phyloP scores from a whole-genome alignment of 1,140 invertebrate genomes.

The Drosophila elegans region DNA sequence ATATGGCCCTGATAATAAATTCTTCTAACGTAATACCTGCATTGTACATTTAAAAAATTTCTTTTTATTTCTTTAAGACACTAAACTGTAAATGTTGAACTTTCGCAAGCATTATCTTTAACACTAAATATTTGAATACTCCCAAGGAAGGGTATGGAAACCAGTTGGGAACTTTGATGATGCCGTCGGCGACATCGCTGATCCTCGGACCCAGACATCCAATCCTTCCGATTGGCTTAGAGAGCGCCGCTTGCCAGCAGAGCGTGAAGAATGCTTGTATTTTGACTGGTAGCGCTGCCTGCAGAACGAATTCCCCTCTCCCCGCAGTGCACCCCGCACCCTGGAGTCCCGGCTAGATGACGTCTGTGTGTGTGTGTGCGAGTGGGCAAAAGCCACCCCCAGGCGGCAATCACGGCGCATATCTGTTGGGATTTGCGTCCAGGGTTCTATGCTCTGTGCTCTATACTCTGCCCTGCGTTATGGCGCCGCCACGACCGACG shows the following conservation, averaged over 20 bases:
- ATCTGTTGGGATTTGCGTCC: slow-evolving; percentile 77
- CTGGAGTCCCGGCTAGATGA: neutral
- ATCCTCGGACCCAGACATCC: slow-evolving; percentile 67
- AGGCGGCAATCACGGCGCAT: slow-evolving; percentile 72
- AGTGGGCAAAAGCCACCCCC: slow-evolving; percentile 66
- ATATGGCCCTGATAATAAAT: no score
- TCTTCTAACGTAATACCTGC: no score
- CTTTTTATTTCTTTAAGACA: no score
- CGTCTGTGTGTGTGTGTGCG: slow-evolving; percentile 29
- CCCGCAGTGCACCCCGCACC: neutral
- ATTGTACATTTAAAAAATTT: no score
- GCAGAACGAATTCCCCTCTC: slow-evolving; percentile 41
- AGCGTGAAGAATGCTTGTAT: slow-evolving; percentile 75
- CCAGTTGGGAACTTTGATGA: slow-evolving; percentile 24
- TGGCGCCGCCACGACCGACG: slow-evolving; percentile 84
- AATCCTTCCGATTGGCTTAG: slow-evolving; percentile 77
- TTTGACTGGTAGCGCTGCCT: slow-evolving; percentile 61
- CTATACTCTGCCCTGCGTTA: slow-evolving; percentile 27
- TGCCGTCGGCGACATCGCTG: slow-evolving; percentile 40
- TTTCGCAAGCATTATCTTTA: neutral
- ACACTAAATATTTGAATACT: neutral
- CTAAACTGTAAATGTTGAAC: no score
- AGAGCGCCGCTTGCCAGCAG: slow-evolving; percentile 25
- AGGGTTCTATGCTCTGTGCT: slow-evolving; percentile 1
- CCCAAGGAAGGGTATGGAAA: neutral